Evolutionary conservation across 2,888 invertebrate species (phyloP).

Genomic region (Macrosiphum euphorbiae): DNA sequence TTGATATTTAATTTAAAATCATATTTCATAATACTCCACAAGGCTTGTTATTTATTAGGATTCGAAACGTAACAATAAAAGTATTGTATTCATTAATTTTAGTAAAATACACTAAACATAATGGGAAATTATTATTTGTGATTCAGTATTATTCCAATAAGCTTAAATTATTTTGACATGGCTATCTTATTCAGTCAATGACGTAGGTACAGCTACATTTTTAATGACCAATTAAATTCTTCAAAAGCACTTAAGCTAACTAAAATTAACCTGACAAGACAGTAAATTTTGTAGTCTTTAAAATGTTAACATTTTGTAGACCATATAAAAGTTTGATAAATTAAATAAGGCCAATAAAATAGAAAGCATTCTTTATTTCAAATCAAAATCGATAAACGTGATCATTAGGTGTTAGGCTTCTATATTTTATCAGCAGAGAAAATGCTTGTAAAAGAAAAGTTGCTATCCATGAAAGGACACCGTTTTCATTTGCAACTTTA

Average conservation of each 20-base stretch:
- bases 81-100: slow-evolving; percentile 16
- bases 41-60: neutral
- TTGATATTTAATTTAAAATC: slow-evolving; percentile 33
- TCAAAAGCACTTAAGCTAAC: slow-evolving; percentile 13
- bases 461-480: slow-evolving; percentile 15
- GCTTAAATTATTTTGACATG: slow-evolving; percentile 20
- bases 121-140: neutral
- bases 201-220: neutral
- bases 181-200: neutral
- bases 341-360: slow-evolving; percentile 31
- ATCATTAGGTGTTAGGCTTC: slow-evolving; percentile 43
- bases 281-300: slow-evolving; percentile 16
- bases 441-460: slow-evolving; percentile 54
- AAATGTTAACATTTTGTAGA: slow-evolving; percentile 21
- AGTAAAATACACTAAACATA: neutral
- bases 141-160: slow-evolving; percentile 9
- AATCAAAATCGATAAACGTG: slow-evolving; percentile 39
- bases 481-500: slow-evolving; percentile 55
- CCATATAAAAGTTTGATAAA: slow-evolving; percentile 15
- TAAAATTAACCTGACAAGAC: slow-evolving; percentile 28
- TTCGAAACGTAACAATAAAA: neutral
- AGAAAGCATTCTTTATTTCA: slow-evolving; percentile 17
- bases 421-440: neutral
- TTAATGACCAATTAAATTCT: slow-evolving; percentile 44
- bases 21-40: slow-evolving; percentile 8